phyloP scores from a whole-genome alignment of 2,888 invertebrate genomes.

The Hirtodrosophila alboralis region DNA sequence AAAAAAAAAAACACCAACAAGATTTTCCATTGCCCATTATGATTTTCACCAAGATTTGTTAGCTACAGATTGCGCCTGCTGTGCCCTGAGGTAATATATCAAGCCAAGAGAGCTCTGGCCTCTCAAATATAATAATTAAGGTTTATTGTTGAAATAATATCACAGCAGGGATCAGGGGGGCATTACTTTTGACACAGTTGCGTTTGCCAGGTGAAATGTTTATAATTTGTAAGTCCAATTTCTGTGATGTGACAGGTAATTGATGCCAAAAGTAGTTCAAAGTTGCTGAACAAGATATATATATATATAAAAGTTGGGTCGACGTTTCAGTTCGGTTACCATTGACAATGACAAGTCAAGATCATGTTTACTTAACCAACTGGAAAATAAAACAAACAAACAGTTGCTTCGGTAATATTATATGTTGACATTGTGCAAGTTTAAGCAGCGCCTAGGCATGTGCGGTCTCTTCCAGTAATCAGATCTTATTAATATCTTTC shows the following conservation, averaged over 20 bases:
- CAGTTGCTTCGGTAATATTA: slow-evolving; percentile 51
- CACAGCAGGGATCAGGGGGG: slow-evolving; percentile 32
- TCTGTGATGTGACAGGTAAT: slow-evolving; percentile 68
- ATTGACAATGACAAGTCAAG: slow-evolving; percentile 73
- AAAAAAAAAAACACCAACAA: slow-evolving; percentile 12
- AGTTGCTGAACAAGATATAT: slow-evolving; percentile 22
- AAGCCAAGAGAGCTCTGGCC: slow-evolving; percentile 41
- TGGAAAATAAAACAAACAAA: slow-evolving; percentile 75
- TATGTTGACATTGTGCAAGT: slow-evolving; percentile 60
- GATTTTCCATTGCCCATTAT: slow-evolving; percentile 65
- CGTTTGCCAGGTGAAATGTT: slow-evolving; percentile 64
- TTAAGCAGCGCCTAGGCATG: slow-evolving; percentile 62
- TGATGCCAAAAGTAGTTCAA: slow-evolving; percentile 71
- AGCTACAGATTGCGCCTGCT: slow-evolving; percentile 57
- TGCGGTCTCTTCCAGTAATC: slow-evolving; percentile 28
- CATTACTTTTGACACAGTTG: slow-evolving; percentile 70
- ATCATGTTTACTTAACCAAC: slow-evolving; percentile 81
- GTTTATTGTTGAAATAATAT: slow-evolving; percentile 66
- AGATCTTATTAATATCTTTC: slow-evolving; percentile 29
- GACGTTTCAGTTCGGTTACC: slow-evolving; percentile 56
- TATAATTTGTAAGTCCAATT: slow-evolving; percentile 71
- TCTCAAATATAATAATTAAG: slow-evolving; percentile 73
- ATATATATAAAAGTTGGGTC: no score
- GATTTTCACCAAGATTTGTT: slow-evolving; percentile 69
- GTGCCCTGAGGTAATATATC: slow-evolving; percentile 68